A percentile compares a stretch with the other conserved stretches of the same genome.
Evolutionary conservation across 2,888 invertebrate species (phyloP).

Genomic region (Pseudococcus viburni): DNA sequence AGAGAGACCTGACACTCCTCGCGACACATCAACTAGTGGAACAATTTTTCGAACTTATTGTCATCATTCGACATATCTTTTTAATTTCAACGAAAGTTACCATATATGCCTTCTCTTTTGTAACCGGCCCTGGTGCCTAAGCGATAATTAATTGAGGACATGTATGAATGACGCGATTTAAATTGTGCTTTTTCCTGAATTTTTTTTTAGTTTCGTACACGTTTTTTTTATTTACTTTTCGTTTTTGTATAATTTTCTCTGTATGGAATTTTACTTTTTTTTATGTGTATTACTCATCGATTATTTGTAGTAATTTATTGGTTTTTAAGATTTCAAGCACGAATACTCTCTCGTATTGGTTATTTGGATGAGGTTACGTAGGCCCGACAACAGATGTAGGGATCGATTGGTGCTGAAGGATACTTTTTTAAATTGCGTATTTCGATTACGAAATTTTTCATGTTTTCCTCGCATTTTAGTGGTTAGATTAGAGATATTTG

Average conservation of each 20-base stretch:
- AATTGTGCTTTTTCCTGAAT: constrained; percentile 1
- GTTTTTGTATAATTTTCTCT: not conserved
- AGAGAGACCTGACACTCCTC: constrained; percentile 11
- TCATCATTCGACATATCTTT: constrained; percentile 34
- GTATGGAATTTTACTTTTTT: too few species aligned
- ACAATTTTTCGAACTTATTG: constrained; percentile 51
- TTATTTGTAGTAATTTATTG: too few species aligned
- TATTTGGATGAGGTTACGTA: too few species aligned
- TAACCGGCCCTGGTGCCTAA: not conserved
- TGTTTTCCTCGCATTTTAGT: too few species aligned
- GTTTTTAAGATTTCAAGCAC: too few species aligned
- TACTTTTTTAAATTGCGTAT: too few species aligned
- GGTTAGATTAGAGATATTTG: too few species aligned
- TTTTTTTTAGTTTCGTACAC: not conserved
- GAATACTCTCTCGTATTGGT: too few species aligned
- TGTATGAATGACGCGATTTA: constrained; percentile 41
- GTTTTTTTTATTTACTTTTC: not conserved
- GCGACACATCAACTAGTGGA: constrained; percentile 39
- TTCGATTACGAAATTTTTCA: too few species aligned
- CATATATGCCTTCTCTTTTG: constrained; percentile 49
- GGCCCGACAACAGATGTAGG: too few species aligned
- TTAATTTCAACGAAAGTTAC: constrained; percentile 51
- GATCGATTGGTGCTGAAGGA: too few species aligned
- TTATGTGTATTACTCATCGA: too few species aligned
- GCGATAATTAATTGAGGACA: constrained; percentile 38